These are phyloP conservation scores for Nymphalis io DNA, from an alignment of 1,140 invertebrate species.

Conservation along the genomic window DNA sequence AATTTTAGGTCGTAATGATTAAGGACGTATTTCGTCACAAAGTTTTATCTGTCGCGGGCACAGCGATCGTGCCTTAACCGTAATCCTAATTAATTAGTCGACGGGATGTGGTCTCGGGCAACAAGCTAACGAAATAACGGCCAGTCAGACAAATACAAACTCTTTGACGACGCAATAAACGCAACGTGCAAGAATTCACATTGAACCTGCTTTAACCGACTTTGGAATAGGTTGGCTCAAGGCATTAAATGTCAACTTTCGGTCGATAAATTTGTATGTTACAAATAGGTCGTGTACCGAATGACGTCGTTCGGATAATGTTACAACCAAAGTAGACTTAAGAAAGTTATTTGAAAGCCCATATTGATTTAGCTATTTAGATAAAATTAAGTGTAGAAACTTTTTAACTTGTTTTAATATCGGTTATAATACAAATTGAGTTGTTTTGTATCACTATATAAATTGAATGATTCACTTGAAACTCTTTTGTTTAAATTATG, in stretches of 20 bases:
- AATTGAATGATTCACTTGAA: no score
- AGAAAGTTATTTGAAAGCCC: slow-evolving; percentile 28
- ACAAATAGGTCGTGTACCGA: slow-evolving; percentile 38
- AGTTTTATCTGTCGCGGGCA: slow-evolving; percentile 66
- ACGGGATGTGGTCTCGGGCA: slow-evolving; percentile 56
- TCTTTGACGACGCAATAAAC: slow-evolving; percentile 33
- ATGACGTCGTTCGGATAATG: slow-evolving; percentile 24
- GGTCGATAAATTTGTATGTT: slow-evolving; percentile 40
- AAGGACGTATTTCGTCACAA: slow-evolving; percentile 52
- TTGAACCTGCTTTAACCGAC: slow-evolving; percentile 26
- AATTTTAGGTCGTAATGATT: slow-evolving; percentile 66
- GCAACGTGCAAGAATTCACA: slow-evolving; percentile 19
- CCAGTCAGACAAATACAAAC: slow-evolving; percentile 28
- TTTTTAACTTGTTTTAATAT: slow-evolving; percentile 18
- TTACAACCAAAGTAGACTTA: slow-evolving; percentile 16
- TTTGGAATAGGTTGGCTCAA: slow-evolving; percentile 39
- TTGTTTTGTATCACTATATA: neutral
- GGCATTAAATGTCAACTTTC: slow-evolving; percentile 40
- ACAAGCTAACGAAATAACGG: slow-evolving; percentile 48
- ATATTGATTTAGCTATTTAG: slow-evolving; percentile 21
- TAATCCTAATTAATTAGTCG: slow-evolving; percentile 75
- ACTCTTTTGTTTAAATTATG: neutral
- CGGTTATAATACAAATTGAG: slow-evolving; percentile 8
- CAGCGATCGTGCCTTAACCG: slow-evolving; percentile 51
- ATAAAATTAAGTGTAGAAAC: neutral